A percentile compares a stretch with the other conserved stretches of the same genome.
Conservation (phyloP, 2,888 invertebrate species). For the Philhelius pedissequus region DNA sequence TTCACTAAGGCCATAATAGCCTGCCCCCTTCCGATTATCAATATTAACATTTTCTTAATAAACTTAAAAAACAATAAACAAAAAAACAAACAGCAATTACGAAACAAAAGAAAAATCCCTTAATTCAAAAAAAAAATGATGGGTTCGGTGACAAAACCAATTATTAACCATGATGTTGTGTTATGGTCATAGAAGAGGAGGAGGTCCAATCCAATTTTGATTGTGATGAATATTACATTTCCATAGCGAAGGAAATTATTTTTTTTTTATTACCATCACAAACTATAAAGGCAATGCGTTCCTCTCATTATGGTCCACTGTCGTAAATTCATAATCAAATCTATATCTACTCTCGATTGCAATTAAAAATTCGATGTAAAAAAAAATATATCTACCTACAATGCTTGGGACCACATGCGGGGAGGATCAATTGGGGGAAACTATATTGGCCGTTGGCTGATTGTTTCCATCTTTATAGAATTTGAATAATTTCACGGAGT, state of each 20-base stretch:
- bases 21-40: neutral
- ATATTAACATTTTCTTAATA: neutral
- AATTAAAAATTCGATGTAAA: constrained; percentile 52
- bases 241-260: constrained; percentile 33
- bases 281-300: constrained; percentile 49
- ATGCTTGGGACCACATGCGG: constrained; percentile 31
- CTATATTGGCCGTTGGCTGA: constrained; percentile 39
- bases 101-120: neutral
- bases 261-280: constrained; percentile 58
- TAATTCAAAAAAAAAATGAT: neutral
- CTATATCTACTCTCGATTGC: constrained; percentile 23
- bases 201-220: constrained; percentile 28
- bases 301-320: constrained; percentile 38
- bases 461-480: neutral
- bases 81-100: constrained; percentile 24
- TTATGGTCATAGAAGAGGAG: neutral
- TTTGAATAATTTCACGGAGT: constrained; percentile 64
- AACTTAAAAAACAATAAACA: constrained; percentile 12
- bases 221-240: neutral
- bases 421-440: constrained; percentile 28
- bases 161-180: constrained; percentile 54
- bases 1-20: neutral
- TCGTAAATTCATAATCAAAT: constrained; percentile 53
- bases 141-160: constrained; percentile 55
- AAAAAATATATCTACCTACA: constrained; percentile 15